phyloP scores from a whole-genome alignment of 35 echinoderm and acorn worm species.

The Heliocidaris tuberculata region DNA sequence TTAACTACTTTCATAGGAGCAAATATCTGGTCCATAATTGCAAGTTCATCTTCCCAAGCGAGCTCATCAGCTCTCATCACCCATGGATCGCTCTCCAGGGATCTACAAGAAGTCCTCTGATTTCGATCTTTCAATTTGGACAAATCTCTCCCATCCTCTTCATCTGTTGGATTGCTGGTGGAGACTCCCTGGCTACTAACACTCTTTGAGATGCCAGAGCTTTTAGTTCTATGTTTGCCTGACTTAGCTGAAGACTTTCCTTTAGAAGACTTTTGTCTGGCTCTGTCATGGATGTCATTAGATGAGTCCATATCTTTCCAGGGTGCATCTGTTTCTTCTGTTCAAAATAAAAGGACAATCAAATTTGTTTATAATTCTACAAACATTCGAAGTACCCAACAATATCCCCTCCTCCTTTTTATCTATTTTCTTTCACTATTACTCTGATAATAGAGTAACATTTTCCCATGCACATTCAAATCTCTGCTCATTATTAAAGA shows the following conservation, averaged over 20 bases:
- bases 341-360: neutral
- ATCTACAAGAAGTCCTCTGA: neutral
- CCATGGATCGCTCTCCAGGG: conserved; percentile 32
- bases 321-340: conserved; percentile 22
- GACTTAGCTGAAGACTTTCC: conserved; percentile 34
- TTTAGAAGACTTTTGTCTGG: conserved; percentile 28
- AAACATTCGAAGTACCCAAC: too few relatives aligned
- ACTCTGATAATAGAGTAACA: too few relatives aligned
- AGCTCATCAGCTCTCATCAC: conserved; percentile 37
- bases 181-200: conserved; percentile 41
- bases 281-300: conserved; percentile 13
- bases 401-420: too few relatives aligned
- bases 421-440: too few relatives aligned
- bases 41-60: conserved; percentile 36
- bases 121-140: neutral
- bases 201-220: conserved; percentile 21
- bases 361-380: neutral
- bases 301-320: conserved; percentile 38
- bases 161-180: neutral
- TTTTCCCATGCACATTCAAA: too few relatives aligned
- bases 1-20: neutral
- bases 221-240: conserved; percentile 35
- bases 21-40: conserved; percentile 33
- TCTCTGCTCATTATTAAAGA: too few relatives aligned
- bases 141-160: neutral